Evolutionary conservation across 2,888 invertebrate genomes (phyloP).

Genomic region (Platycnemis pennipes): DNA sequence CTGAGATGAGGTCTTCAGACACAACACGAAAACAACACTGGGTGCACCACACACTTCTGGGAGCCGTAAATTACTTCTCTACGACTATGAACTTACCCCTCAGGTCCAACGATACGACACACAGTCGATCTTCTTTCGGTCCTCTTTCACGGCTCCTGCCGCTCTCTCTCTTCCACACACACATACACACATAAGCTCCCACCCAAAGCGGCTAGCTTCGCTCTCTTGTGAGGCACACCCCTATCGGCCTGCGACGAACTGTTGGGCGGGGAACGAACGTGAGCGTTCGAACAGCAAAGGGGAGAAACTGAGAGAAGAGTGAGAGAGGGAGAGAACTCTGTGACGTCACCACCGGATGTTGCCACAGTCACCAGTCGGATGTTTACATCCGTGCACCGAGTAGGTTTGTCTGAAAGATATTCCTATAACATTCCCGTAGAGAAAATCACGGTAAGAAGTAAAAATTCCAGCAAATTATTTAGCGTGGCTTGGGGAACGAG

Average conservation of each 20-base stretch:
- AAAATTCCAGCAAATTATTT: slow-evolving; percentile 39
- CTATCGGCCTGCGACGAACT: slow-evolving; percentile 65
- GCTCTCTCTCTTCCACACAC: slow-evolving; percentile 62
- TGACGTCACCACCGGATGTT: slow-evolving; percentile 68
- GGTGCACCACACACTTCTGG: slow-evolving; percentile 13
- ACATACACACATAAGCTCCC: slow-evolving; percentile 61
- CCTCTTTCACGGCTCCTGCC: slow-evolving; percentile 58
- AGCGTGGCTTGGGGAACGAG: slow-evolving; percentile 45
- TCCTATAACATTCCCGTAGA: slow-evolving; percentile 29
- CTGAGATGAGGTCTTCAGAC: slow-evolving; percentile 61
- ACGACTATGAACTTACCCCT: slow-evolving; percentile 50
- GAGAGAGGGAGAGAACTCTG: neutral
- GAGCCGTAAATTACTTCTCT: slow-evolving; percentile 53
- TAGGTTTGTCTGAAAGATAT: slow-evolving; percentile 46
- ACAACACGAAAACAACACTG: slow-evolving; percentile 57
- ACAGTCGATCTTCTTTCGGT: slow-evolving; percentile 34
- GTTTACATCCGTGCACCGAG: slow-evolving; percentile 59
- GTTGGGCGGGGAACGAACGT: slow-evolving; percentile 64
- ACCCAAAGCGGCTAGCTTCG: slow-evolving; percentile 62
- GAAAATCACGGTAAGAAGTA: neutral
- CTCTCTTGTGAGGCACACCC: slow-evolving; percentile 64
- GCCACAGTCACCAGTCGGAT: slow-evolving; percentile 68
- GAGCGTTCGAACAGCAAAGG: slow-evolving; percentile 59
- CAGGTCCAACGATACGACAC: slow-evolving; percentile 52
- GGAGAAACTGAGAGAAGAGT: slow-evolving; percentile 15